These are phyloP conservation scores for Spatulosminthurus flaviceps DNA, from an alignment of 2,888 invertebrate genomes.

Conservation along the genomic window DNA sequence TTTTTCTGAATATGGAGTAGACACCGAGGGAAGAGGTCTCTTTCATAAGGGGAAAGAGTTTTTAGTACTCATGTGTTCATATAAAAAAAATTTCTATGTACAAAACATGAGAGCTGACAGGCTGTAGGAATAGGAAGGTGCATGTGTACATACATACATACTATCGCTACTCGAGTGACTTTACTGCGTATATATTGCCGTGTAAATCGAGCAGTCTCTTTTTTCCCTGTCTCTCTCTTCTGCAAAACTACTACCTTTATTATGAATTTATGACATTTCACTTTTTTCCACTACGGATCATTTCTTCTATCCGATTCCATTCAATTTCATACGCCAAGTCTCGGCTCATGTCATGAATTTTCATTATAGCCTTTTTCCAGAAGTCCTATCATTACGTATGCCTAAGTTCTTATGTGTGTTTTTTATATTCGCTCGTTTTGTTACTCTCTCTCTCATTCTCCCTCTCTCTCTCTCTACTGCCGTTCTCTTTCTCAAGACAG, in stretches of 20 bases:
- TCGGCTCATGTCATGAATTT: constrained; percentile 53
- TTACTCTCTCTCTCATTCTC: constrained; percentile 39
- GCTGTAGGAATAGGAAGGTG: no score
- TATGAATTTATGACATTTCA: constrained; percentile 59
- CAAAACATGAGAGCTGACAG: no score
- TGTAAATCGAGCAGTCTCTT: constrained; percentile 1
- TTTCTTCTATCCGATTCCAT: constrained; percentile 56
- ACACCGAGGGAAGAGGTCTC: no score
- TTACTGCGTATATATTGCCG: no score
- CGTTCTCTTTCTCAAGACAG: constrained; percentile 30
- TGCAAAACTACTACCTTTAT: constrained; percentile 50
- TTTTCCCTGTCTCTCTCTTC: not conserved
- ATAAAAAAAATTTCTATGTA: no score
- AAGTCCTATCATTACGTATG: constrained; percentile 42
- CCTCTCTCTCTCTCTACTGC: not conserved
- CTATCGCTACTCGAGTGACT: no score
- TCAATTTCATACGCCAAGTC: constrained; percentile 52
- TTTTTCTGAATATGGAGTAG: no score
- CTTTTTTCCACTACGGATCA: constrained; percentile 56
- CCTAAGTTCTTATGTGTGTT: constrained; percentile 37
- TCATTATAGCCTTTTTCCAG: constrained; percentile 50
- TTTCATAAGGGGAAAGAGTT: no score
- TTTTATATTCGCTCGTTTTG: constrained; percentile 37
- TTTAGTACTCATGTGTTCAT: no score
- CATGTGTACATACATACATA: no score